phyloP scores from a whole-genome alignment of 1,140 invertebrate genomes.

The Hylyphantes graminicola region DNA sequence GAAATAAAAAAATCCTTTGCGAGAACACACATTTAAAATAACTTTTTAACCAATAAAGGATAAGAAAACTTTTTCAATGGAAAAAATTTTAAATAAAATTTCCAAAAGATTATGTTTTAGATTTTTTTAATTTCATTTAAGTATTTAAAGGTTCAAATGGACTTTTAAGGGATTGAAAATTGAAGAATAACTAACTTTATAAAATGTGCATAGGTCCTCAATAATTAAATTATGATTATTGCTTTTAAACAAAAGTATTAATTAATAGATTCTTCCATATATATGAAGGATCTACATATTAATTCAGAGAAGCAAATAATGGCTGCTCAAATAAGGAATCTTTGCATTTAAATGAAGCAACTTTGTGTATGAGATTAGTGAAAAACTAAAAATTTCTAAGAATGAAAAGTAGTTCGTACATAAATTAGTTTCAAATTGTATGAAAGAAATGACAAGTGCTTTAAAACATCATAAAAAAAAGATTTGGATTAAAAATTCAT shows the following conservation, averaged over 20 bases:
- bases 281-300: too few relatives aligned
- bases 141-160: too few relatives aligned
- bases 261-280: too few relatives aligned
- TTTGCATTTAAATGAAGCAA: too few relatives aligned
- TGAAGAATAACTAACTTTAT: too few relatives aligned
- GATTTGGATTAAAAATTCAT: neutral
- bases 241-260: too few relatives aligned
- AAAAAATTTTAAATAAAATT: neutral
- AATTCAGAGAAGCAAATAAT: too few relatives aligned
- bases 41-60: neutral
- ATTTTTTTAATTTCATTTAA: neutral
- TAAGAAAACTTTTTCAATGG: neutral
- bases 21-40: neutral
- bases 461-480: neutral
- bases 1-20: neutral
- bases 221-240: too few relatives aligned
- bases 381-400: neutral
- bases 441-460: neutral
- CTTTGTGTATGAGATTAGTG: neutral
- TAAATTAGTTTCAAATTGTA: neutral
- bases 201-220: too few relatives aligned
- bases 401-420: neutral
- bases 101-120: neutral
- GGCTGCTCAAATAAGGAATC: too few relatives aligned
- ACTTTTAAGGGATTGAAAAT: too few relatives aligned